Evolutionary conservation across 2,113 vertebrate genomes (phyloP).

Genomic region (Chionodraco myersi): DNA sequence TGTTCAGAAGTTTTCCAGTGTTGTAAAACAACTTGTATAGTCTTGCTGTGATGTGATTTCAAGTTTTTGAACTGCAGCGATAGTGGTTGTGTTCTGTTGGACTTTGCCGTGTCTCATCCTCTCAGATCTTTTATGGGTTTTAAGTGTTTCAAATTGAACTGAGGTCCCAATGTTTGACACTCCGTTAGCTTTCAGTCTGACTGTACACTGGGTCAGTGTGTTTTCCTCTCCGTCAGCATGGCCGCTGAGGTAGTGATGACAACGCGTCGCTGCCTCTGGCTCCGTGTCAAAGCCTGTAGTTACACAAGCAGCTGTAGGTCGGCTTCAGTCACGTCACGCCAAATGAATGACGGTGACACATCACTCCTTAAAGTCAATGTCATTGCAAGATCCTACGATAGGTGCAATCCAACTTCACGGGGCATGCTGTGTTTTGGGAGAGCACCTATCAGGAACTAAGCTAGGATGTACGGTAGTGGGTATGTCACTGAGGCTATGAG

Average conservation of each 20-base stretch:
- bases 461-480: not conserved
- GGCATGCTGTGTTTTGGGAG: conserved; percentile 14
- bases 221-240: conserved; percentile 44
- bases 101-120: not conserved
- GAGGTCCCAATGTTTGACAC: conserved; percentile 1
- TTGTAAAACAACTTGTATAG: not conserved
- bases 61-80: not conserved
- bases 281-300: conserved; percentile 34
- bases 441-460: conserved; percentile 5
- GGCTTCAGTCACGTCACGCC: conserved; percentile 6
- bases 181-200: conserved; percentile 23
- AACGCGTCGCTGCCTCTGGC: conserved; percentile 4
- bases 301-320: conserved; percentile 17
- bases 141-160: conserved; percentile 47
- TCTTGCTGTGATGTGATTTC: conserved; percentile 36
- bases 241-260: conserved; percentile 31
- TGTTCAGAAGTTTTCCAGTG: not conserved
- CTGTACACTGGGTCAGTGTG: not conserved
- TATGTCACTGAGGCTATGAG: not conserved
- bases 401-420: conserved; percentile 17
- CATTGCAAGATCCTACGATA: not conserved
- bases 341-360: conserved; percentile 15
- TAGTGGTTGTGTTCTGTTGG: not conserved
- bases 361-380: not conserved
- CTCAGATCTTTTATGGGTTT: conserved; percentile 35